These are phyloP conservation scores for Heliocidaris tuberculata DNA, from an alignment of 35 echinoderm and acorn worm species.

Conservation along the genomic window DNA sequence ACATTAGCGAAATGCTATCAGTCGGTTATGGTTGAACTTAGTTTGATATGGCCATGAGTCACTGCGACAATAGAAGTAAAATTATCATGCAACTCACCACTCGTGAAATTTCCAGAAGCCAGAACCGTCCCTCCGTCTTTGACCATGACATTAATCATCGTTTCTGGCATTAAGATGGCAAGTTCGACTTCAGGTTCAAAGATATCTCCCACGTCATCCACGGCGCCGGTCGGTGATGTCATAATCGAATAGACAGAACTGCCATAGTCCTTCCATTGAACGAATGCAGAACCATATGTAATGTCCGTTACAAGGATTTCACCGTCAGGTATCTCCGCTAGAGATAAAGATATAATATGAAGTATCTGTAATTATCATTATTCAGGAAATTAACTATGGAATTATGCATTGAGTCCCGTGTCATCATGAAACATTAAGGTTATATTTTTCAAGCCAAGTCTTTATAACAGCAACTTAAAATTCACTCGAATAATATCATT, in stretches of 20 bases:
- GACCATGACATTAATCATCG: neutral
- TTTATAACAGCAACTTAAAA: too few species aligned
- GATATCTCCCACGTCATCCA: neutral
- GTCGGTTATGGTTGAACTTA: too few species aligned
- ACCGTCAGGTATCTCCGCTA: neutral
- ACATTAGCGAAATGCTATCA: too few species aligned
- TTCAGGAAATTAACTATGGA: too few species aligned
- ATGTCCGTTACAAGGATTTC: neutral
- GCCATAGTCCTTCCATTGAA: neutral
- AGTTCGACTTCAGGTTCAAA: neutral
- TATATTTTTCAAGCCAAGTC: too few species aligned
- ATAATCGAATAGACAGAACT: neutral
- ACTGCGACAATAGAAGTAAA: too few species aligned
- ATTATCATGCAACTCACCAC: neutral
- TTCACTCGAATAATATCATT: too few species aligned
- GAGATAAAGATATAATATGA: neutral
- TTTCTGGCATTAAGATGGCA: neutral
- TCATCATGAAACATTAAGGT: too few species aligned
- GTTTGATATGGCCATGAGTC: too few species aligned
- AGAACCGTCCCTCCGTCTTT: neutral
- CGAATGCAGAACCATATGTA: neutral
- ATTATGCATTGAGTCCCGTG: too few species aligned
- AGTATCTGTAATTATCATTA: too few species aligned
- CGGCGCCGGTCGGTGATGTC: neutral
- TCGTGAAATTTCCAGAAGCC: neutral